Percentiles rank a stretch among this genome's conserved stretches.
Conservation (phyloP, 2,888 invertebrate species). For the Brassicogethes aeneus region DNA sequence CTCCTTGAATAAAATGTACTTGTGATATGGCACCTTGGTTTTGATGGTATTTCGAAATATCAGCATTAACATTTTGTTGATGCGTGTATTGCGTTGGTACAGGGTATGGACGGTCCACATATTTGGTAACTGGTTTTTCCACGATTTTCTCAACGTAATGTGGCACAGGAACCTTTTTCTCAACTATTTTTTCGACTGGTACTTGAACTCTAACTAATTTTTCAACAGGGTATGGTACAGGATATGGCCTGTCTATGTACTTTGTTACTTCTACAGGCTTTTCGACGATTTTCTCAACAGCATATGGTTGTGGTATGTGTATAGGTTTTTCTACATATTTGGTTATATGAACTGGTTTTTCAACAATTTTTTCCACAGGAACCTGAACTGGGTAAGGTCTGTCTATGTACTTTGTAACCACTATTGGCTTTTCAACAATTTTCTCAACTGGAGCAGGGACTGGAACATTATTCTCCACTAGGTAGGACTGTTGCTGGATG, state of each 20-base stretch:
- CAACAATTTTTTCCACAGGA: constrained; percentile 32
- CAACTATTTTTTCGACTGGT: constrained; percentile 49
- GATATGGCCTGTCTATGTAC: constrained; percentile 43
- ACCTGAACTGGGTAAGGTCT: constrained; percentile 14
- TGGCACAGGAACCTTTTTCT: constrained; percentile 52
- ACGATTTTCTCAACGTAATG: constrained; percentile 38
- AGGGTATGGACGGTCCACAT: background rate
- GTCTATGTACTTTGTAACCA: constrained; percentile 27
- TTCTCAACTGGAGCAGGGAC: constrained; percentile 37
- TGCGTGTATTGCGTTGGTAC: constrained; percentile 15
- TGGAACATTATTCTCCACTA: constrained; percentile 35
- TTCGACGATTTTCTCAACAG: constrained; percentile 42
- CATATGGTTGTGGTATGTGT: constrained; percentile 39
- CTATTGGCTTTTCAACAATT: constrained; percentile 32
- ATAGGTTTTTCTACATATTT: constrained; percentile 24
- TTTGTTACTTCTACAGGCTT: constrained; percentile 44
- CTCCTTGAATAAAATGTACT: background rate
- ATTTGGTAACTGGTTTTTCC: constrained; percentile 23
- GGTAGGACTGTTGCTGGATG: constrained; percentile 14
- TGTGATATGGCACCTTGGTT: background rate
- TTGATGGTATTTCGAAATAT: constrained; percentile 1
- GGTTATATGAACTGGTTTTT: constrained; percentile 39
- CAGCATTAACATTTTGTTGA: constrained; percentile 13
- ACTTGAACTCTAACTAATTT: constrained; percentile 38
- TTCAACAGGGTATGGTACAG: constrained; percentile 27